Base-by-base conservation (phyloP, 1,140 invertebrate genomes). In the Drosophila elegans region DNA sequence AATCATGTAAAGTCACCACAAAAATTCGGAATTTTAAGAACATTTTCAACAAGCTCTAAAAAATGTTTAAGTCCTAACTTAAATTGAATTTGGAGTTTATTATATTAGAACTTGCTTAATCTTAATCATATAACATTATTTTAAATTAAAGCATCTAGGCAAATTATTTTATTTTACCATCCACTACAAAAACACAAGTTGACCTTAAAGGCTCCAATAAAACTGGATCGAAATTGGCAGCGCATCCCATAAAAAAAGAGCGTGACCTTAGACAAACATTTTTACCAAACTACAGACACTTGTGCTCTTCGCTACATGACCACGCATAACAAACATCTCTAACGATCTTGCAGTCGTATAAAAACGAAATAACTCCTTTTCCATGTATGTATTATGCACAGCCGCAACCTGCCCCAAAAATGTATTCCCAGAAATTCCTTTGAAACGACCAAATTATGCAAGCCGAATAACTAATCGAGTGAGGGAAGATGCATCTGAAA, bases 401-500 rank as follows among this genome's bases (percentile, higher is more conserved):
- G 73, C 48, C 84, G 61, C 84, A 89, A 88, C 84, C 84, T 89
- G 73, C 84, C 84, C 72, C 84, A 88, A 89, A 83, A 62, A 62
- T n/a, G 27, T 57, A 2, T 16, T 48, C 21, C 56, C 39, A 51
- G 66, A 68, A 80, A 75, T 74, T 78, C 74, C 63, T 66, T 63
- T 25, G 49, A 69, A 88, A 90, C 69, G 52, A 75, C 68, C 67
- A 84, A 80, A 78, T 84, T 89, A 84, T 89, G 84, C 84, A 66
- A 74, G 73, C 59, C 39, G 84, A 80, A 89, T 89, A 68, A 32
- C 74, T 84, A 89, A 89, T 89, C 52, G 74, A 77, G 64, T 75
- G 61, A 41, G 63, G 57, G 29, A 36, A 55, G 49, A 56, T 39
- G 67, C 64, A 25, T 59, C 42, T 4, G 7, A 25, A 10, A 5